phyloP scores from a whole-genome alignment of 2,888 invertebrate species.

The Adineta ricciae region DNA sequence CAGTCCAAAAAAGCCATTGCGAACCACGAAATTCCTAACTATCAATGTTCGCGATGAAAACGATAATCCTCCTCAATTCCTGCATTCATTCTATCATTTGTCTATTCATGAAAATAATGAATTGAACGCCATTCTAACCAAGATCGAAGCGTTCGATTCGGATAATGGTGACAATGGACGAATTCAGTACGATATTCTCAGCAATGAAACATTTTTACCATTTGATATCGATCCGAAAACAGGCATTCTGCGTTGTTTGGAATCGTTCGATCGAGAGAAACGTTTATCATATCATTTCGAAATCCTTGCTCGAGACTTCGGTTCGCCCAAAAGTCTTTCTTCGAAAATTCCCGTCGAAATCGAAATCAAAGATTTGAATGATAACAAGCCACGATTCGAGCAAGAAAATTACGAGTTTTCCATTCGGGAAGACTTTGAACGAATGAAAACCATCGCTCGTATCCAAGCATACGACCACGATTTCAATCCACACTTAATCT shows the following conservation, averaged over 20 bases:
- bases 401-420: background rate
- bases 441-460: background rate
- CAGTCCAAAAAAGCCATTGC: background rate
- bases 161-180: background rate
- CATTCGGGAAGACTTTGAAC: background rate
- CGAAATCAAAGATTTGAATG: background rate
- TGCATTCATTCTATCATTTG: background rate
- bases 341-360: background rate
- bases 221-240: background rate
- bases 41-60: background rate
- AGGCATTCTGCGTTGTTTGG: background rate
- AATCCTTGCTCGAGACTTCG: background rate
- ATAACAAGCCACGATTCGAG: constrained; percentile 14
- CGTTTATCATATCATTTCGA: background rate
- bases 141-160: background rate
- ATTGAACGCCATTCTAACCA: background rate
- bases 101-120: background rate
- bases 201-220: background rate
- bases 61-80: constrained; percentile 7
- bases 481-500: background rate
- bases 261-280: background rate
- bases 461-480: background rate
- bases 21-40: background rate
- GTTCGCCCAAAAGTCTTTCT: background rate
- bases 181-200: background rate